Evolutionary conservation across 1,140 invertebrate genomes (phyloP).

Genomic region (Rhagoletis zephyria): DNA sequence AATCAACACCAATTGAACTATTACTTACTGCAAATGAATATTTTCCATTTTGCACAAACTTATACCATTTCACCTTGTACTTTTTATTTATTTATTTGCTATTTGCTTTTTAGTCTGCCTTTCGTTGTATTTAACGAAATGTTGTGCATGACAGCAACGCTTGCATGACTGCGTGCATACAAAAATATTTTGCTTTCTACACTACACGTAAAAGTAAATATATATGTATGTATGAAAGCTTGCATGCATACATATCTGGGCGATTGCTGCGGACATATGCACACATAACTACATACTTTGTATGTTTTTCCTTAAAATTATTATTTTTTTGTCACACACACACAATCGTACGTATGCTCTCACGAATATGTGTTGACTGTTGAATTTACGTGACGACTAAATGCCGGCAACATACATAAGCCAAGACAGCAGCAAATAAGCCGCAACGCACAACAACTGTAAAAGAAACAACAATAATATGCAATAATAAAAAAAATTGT

Average conservation of each 20-base stretch:
- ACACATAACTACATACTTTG: background rate
- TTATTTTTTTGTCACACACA: background rate
- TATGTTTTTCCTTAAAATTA: background rate
- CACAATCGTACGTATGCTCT: background rate
- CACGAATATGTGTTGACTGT: background rate
- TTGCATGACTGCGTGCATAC: constrained; percentile 21
- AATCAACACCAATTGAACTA: background rate
- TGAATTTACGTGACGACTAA: constrained; percentile 47
- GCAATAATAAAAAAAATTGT: background rate
- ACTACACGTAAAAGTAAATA: background rate
- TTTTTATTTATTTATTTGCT: background rate
- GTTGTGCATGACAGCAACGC: constrained; percentile 8
- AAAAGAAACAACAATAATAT: background rate
- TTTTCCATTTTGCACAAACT: too few species aligned
- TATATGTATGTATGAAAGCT: background rate
- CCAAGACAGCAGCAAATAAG: constrained; percentile 26
- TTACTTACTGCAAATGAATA: background rate
- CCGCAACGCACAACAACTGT: constrained; percentile 17
- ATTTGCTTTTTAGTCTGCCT: background rate
- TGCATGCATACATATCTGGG: background rate
- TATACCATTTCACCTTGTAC: too few species aligned
- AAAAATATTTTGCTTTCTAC: background rate
- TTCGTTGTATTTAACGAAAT: background rate
- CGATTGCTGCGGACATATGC: background rate
- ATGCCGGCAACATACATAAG: constrained; percentile 34